Evolutionary conservation across 2,888 invertebrate genomes (phyloP).

Genomic region (Kryphioiulus occultus): DNA sequence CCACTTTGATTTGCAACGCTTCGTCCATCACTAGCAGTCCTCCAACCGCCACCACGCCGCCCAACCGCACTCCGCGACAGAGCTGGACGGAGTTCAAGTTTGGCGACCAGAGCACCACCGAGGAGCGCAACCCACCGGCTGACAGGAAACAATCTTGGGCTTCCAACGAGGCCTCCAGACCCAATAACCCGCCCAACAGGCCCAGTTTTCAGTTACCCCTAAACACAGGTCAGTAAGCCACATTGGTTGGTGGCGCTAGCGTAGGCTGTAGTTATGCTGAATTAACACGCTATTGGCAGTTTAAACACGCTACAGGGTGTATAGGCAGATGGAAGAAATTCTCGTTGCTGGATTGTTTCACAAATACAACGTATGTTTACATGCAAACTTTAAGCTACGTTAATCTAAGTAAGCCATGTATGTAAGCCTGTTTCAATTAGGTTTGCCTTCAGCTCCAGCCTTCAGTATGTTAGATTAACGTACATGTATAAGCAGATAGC

Average conservation of each 20-base stretch:
- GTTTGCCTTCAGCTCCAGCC: no score
- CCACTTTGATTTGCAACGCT: slow-evolving; percentile 4
- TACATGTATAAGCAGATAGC: no score
- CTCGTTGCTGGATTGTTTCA: no score
- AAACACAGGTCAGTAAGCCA: slow-evolving; percentile 14
- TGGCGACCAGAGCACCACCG: not conserved
- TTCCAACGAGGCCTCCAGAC: slow-evolving; percentile 37
- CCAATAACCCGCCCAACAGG: not conserved
- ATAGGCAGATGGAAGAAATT: no score
- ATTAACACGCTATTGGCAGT: no score
- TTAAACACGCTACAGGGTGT: no score
- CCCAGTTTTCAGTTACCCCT: slow-evolving; percentile 34
- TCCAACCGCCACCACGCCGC: not conserved
- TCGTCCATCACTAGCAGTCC: not conserved
- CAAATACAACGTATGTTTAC: no score
- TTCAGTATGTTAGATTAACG: no score
- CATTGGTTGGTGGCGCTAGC: not conserved
- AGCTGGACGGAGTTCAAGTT: not conserved
- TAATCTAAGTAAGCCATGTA: no score
- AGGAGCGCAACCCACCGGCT: not conserved
- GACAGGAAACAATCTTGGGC: slow-evolving; percentile 39
- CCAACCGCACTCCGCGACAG: not conserved
- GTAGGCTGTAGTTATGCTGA: no score
- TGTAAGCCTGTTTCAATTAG: no score
- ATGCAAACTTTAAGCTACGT: no score